These are phyloP conservation scores for Columba guinea DNA, from an alignment of 2,797 vertebrate genomes.

Conservation along the genomic window DNA sequence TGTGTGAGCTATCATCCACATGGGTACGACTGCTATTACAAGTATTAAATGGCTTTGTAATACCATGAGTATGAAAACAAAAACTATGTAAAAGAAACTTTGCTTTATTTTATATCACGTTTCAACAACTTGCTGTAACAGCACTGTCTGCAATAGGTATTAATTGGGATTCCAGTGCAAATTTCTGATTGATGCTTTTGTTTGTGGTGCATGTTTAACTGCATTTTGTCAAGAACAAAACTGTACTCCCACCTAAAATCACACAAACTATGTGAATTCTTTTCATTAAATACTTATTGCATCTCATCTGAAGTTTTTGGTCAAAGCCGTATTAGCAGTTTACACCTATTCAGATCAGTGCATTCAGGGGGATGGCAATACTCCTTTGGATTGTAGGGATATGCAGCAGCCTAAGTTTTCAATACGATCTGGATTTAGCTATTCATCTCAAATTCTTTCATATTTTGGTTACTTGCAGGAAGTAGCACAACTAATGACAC, in stretches of 20 bases:
- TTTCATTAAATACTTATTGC: background rate
- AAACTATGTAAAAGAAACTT: background rate
- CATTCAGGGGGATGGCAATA: background rate
- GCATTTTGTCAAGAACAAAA: background rate
- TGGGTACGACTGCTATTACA: constrained; percentile 1
- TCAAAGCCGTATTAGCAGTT: background rate
- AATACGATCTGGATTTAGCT: background rate
- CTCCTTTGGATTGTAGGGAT: background rate
- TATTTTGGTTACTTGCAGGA: background rate
- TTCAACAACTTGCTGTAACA: constrained; percentile 2
- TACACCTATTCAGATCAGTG: background rate
- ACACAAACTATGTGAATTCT: background rate
- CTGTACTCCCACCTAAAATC: background rate
- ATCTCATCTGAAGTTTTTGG: background rate
- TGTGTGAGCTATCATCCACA: constrained; percentile 31
- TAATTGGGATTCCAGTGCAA: background rate
- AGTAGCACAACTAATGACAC: background rate
- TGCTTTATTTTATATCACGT: background rate
- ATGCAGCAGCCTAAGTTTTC: background rate
- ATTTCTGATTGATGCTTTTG: background rate
- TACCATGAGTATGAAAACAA: constrained; percentile 35
- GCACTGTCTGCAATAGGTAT: background rate
- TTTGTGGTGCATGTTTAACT: background rate
- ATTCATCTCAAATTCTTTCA: background rate
- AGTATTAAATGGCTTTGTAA: constrained; percentile 55